phyloP scores from a whole-genome alignment of 2,113 vertebrate species.

The Falcunculus frontatus region DNA sequence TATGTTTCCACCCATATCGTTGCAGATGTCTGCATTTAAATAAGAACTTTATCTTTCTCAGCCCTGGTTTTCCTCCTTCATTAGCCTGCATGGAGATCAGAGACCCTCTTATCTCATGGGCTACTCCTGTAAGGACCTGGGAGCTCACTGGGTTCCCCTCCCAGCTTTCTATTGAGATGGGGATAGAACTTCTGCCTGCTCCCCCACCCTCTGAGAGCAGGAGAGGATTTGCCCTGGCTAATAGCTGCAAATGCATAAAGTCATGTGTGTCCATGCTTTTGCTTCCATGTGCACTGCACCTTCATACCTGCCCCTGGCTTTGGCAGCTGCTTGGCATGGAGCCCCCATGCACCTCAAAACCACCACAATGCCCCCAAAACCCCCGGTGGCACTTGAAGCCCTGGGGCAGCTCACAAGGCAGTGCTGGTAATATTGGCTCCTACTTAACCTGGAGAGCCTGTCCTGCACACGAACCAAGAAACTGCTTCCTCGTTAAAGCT shows the following conservation, averaged over 20 bases:
- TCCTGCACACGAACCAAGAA: background rate
- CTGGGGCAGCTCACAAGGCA: background rate
- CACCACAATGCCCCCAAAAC: fast-evolving
- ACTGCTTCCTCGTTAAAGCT: background rate
- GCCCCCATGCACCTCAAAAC: background rate
- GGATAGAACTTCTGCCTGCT: background rate
- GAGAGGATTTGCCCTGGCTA: background rate
- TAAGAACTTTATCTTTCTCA: background rate
- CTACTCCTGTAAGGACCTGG: background rate
- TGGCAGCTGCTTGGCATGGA: background rate
- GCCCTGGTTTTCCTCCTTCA: background rate
- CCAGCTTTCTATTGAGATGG: background rate
- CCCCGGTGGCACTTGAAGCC: background rate
- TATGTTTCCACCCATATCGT: background rate
- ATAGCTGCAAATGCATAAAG: background rate
- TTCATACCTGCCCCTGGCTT: background rate
- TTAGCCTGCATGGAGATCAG: background rate
- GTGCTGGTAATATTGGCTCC: background rate
- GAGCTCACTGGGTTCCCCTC: background rate
- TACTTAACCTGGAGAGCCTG: background rate
- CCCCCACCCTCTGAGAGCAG: background rate
- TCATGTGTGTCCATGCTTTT: background rate
- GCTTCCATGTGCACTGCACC: background rate
- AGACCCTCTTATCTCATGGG: background rate
- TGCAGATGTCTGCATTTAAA: background rate